Evolutionary conservation across 1,140 invertebrate species (phyloP).

Genomic region (Dendrolimus punctatus): DNA sequence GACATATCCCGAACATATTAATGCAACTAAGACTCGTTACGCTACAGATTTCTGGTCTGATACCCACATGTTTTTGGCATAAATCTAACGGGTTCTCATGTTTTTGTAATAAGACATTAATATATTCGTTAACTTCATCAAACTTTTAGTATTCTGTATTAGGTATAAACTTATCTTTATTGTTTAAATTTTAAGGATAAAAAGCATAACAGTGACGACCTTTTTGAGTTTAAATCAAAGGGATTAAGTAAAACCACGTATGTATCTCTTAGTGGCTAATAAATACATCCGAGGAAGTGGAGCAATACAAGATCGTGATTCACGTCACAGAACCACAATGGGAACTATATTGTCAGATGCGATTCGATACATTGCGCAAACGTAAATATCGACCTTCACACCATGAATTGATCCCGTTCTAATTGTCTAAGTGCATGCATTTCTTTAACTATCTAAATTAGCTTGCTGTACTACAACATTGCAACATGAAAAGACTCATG

Average conservation of each 20-base stretch:
- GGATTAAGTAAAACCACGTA: neutral
- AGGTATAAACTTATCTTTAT: no score
- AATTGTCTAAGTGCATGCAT: constrained; percentile 10
- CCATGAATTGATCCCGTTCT: constrained; percentile 19
- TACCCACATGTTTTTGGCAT: no score
- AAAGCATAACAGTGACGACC: no score
- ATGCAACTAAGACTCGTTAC: no score
- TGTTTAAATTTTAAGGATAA: no score
- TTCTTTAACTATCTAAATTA: constrained; percentile 10
- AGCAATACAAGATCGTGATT: constrained; percentile 26
- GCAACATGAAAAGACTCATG: constrained; percentile 1
- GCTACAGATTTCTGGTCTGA: no score
- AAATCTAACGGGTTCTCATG: no score
- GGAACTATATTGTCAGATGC: constrained; percentile 28
- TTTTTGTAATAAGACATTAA: no score
- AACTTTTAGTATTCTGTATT: no score
- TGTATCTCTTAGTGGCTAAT: constrained; percentile 11
- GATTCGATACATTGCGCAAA: constrained; percentile 31
- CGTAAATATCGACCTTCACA: constrained; percentile 19
- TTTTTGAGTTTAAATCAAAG: no score
- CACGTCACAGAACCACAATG: constrained; percentile 24
- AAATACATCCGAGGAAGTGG: constrained; percentile 13
- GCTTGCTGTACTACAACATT: constrained; percentile 4
- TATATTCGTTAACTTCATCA: no score
- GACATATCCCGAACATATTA: no score